Evolutionary conservation across 2,888 invertebrate species (phyloP), one percentile per base, ranked within the genome.

Genomic region (Nowickia ferox): DNA sequence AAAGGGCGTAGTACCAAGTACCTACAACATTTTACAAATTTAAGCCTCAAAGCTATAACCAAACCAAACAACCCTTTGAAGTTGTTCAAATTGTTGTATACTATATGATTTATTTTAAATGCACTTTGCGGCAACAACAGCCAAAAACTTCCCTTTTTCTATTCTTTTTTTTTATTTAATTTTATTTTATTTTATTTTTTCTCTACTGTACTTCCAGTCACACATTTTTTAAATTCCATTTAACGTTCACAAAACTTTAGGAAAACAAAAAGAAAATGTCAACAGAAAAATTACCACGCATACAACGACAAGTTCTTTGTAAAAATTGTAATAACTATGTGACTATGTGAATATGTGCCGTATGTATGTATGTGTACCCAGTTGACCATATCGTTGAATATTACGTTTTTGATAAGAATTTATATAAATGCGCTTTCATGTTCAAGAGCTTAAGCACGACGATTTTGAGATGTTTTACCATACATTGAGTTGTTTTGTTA

Each of bases 211-310:
- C 53, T 80, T 66, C 30, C 30, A 63, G 51, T 48, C 61, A 74
- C 72, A 84, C 77, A 84, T 81, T 84, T 84, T 81, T 77, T 4
- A 81, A 84, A 84, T 84, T 68, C 81, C 84, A 55, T 71, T 72
- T 65, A 63, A 78, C 13, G 55, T 75, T 84, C 72, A 77, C 81
- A 81, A 77, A 79, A 81, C 51, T 72, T 84, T 84, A 6, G 57
- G 57, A 72, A 46, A 72, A 80, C 11, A 55, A 46, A 72, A 72
- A 71, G 30, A 68, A 81, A 74, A 75, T 68, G 68, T 42, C 66
- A 74, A 81, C 74, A 68, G 48, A 59, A 74, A 79, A 74, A 59
- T 81, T 68, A 53, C 19, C 66, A 74, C 68, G 48, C 51, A 66
- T 65, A 46, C 65, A 40, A 77, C 69, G 68, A 22, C 22, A 69